Conservation (phyloP, 2,888 invertebrate species). For the Amphimallon solstitiale region DNA sequence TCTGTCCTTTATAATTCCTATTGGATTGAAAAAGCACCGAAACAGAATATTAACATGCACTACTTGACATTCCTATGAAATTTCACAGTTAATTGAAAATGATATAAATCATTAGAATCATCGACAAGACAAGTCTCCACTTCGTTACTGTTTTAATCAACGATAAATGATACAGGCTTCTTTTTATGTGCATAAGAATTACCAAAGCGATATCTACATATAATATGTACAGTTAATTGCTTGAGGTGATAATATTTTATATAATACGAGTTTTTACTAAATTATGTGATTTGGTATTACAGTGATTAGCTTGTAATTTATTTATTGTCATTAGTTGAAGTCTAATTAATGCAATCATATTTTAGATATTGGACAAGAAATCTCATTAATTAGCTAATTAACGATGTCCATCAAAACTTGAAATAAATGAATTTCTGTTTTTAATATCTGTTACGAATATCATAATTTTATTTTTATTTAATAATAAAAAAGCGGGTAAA, state of each 20-base stretch:
- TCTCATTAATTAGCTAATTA: too few species aligned
- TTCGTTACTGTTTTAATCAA: constrained; percentile 21
- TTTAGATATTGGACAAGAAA: too few species aligned
- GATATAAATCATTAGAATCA: constrained; percentile 29
- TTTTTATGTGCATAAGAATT: constrained; percentile 17
- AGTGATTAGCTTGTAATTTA: background rate
- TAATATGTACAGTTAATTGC: constrained; percentile 19
- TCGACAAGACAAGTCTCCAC: background rate
- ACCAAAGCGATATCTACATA: constrained; percentile 3
- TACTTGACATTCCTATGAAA: constrained; percentile 16
- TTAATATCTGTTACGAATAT: too few species aligned
- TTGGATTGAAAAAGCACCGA: background rate
- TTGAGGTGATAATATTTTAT: constrained; percentile 27
- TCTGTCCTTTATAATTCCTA: constrained; percentile 8
- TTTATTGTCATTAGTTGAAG: too few species aligned
- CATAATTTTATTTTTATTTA: too few species aligned
- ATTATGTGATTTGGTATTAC: constrained; percentile 17
- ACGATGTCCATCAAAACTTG: too few species aligned
- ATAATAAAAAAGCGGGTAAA: too few species aligned
- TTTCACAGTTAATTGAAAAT: constrained; percentile 33
- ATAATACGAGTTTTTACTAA: constrained; percentile 31
- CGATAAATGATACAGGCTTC: constrained; percentile 12
- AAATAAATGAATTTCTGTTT: too few species aligned
- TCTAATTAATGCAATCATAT: too few species aligned
- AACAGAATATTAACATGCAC: constrained; percentile 14